phyloP scores from a whole-genome alignment of 2,888 invertebrate species.

The Notodromas monacha region DNA sequence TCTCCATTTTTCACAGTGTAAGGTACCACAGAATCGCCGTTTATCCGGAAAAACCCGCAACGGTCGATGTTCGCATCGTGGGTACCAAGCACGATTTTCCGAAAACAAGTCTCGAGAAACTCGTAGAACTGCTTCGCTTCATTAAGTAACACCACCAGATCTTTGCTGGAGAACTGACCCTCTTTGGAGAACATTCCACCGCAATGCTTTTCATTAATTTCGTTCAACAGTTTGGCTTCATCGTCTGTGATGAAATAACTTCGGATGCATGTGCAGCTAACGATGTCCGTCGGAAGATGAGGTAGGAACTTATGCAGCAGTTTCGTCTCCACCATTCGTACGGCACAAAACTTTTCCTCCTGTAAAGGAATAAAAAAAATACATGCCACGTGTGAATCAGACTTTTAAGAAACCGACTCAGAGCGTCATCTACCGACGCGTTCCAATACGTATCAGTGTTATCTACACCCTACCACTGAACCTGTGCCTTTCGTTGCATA shows the following conservation, averaged over 20 bases:
- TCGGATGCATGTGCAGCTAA: constrained; percentile 59
- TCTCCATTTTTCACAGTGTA: constrained; percentile 42
- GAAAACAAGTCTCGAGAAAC: constrained; percentile 59
- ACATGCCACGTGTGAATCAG: too few relatives aligned
- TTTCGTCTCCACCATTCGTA: constrained; percentile 68
- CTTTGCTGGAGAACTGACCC: constrained; percentile 49
- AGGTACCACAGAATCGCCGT: constrained; percentile 70
- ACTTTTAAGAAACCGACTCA: too few relatives aligned
- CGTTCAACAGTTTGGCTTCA: constrained; percentile 58
- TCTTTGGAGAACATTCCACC: constrained; percentile 63
- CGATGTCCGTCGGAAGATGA: constrained; percentile 56
- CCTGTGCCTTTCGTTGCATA: too few relatives aligned
- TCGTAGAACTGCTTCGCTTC: constrained; percentile 64
- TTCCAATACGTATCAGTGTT: too few relatives aligned
- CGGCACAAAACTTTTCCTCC: constrained; percentile 68
- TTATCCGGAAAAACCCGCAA: constrained; percentile 65
- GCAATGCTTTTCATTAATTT: constrained; percentile 70
- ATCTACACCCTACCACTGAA: too few relatives aligned
- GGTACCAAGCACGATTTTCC: constrained; percentile 34
- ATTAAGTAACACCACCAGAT: constrained; percentile 50
- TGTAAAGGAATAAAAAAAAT: too few relatives aligned
- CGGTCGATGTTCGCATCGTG: constrained; percentile 27
- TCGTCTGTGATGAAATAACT: constrained; percentile 72
- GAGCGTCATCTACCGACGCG: too few relatives aligned
- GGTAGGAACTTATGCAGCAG: constrained; percentile 57